Percentiles rank a stretch among this genome's conserved stretches.
Evolutionary conservation across 2,797 vertebrate genomes (phyloP).

Genomic region (Propithecus perrieri): DNA sequence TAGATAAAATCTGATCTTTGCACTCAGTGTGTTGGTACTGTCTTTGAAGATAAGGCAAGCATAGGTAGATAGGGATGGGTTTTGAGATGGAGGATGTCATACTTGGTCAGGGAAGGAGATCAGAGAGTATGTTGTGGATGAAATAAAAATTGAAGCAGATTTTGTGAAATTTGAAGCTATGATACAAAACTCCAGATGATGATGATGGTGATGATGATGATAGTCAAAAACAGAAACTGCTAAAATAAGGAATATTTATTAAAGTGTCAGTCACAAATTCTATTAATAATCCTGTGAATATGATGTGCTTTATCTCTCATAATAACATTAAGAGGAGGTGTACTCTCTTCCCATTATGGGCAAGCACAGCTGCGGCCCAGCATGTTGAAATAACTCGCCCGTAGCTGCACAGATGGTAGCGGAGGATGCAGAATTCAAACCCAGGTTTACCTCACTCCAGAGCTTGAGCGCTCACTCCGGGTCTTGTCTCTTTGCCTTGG

Average conservation of each 20-base stretch:
- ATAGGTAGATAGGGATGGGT: accelerated
- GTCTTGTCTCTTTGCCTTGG: neutral
- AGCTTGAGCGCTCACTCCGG: neutral
- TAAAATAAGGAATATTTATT: neutral
- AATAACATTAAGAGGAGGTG: neutral
- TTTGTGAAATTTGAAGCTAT: neutral
- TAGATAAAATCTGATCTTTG: neutral
- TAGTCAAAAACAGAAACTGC: neutral
- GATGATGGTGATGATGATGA: neutral
- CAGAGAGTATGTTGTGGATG: neutral
- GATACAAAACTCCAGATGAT: neutral
- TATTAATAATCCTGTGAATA: neutral
- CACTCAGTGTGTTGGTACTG: neutral
- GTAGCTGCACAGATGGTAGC: accelerated
- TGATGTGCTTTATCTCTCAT: neutral
- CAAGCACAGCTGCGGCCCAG: neutral
- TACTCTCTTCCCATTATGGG: neutral
- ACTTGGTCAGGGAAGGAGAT: neutral
- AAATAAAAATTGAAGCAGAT: neutral
- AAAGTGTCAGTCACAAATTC: neutral
- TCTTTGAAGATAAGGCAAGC: neutral
- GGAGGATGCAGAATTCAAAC: neutral
- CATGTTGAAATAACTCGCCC: neutral
- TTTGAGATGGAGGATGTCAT: neutral
- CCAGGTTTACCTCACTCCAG: neutral